These are phyloP conservation scores for Diachasma alloeum DNA, from an alignment of 1,140 invertebrate species.

Conservation along the genomic window DNA sequence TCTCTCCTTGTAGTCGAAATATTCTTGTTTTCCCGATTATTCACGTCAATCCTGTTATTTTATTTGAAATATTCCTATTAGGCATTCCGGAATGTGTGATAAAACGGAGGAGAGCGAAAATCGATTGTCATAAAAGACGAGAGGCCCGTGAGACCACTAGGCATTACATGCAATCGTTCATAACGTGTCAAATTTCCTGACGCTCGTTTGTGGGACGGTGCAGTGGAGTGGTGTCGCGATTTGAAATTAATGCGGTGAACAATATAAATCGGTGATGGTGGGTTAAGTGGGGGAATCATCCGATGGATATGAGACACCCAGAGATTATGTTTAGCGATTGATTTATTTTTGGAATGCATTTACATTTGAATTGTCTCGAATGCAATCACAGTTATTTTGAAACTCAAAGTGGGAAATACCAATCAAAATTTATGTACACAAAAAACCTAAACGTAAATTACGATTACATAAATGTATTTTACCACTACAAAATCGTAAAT, in stretches of 20 bases:
- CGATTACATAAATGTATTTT: too few relatives aligned
- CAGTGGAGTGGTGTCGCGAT: background rate
- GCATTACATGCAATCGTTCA: background rate
- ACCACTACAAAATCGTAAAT: too few relatives aligned
- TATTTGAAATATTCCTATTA: background rate
- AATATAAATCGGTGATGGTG: conserved; percentile 8
- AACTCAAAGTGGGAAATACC: too few relatives aligned
- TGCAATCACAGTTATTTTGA: too few relatives aligned
- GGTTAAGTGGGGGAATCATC: background rate
- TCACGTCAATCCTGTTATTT: background rate
- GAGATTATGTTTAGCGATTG: background rate
- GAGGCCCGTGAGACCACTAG: background rate
- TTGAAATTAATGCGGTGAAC: conserved; percentile 22
- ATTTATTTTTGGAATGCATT: background rate
- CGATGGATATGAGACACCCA: background rate
- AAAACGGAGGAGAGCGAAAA: background rate
- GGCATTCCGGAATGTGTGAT: background rate
- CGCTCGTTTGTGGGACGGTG: background rate
- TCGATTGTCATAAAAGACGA: conserved; percentile 6
- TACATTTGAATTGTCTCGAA: background rate
- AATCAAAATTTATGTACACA: too few relatives aligned
- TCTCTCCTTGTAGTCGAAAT: too few relatives aligned
- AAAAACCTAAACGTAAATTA: too few relatives aligned
- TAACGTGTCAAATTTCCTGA: background rate
- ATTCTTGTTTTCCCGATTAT: too few relatives aligned